Conservation (phyloP, 2,888 invertebrate species). For the Rhingia campestris region DNA sequence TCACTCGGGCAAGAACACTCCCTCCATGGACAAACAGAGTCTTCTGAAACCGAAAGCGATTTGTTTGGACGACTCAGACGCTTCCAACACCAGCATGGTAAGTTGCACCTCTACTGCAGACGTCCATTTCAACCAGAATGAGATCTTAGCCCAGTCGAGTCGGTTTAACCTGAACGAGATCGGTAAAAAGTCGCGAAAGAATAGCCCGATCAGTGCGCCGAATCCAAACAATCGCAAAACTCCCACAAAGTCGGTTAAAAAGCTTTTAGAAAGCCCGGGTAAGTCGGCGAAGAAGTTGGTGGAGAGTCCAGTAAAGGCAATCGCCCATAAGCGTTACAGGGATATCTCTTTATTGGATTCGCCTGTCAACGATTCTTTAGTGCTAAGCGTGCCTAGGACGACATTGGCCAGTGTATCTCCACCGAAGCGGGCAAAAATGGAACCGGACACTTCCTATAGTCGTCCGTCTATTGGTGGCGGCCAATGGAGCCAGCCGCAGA, state of each 20-base stretch:
- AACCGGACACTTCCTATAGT: constrained; percentile 61
- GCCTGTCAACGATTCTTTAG: constrained; percentile 38
- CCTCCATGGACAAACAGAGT: neutral
- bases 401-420: constrained; percentile 77
- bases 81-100: constrained; percentile 76
- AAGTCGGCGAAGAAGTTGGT: constrained; percentile 4
- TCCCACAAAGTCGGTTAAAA: constrained; percentile 40
- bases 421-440: constrained; percentile 80
- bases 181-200: constrained; percentile 75
- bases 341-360: constrained; percentile 70
- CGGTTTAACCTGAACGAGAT: constrained; percentile 81
- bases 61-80: constrained; percentile 74
- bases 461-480: constrained; percentile 62
- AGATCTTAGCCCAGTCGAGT: constrained; percentile 82
- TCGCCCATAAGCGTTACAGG: constrained; percentile 62
- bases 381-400: constrained; percentile 32
- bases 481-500: constrained; percentile 78
- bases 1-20: constrained; percentile 27
- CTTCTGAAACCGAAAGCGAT: constrained; percentile 57
- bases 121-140: constrained; percentile 80
- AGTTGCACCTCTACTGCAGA: constrained; percentile 79
- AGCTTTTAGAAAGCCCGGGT: constrained; percentile 40
- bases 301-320: constrained; percentile 38
- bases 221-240: constrained; percentile 2
- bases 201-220: constrained; percentile 67